Evolutionary conservation across 2,113 vertebrate species (phyloP).

Genomic region (Pangasianodon gigas): DNA sequence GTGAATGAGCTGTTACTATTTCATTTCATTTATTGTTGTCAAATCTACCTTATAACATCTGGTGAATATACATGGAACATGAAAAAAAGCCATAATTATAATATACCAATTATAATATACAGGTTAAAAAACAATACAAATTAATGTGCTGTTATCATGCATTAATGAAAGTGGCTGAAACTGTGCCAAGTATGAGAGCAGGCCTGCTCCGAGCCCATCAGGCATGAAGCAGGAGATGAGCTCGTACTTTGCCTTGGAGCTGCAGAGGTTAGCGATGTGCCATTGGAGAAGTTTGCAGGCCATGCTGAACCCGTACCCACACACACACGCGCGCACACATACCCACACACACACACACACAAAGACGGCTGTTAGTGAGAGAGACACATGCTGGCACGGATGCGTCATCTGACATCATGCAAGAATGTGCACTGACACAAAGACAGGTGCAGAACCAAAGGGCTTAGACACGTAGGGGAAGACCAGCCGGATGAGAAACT

Average conservation of each 20-base stretch:
- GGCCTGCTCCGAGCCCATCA: not conserved
- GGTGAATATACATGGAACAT: not conserved
- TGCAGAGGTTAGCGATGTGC: constrained; percentile 32
- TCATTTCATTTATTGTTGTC: too few species aligned
- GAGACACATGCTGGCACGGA: constrained; percentile 46
- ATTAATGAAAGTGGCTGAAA: not conserved
- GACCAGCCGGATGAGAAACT: constrained; percentile 20
- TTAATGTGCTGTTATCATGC: not conserved
- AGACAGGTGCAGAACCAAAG: constrained; percentile 47
- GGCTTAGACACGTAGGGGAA: constrained; percentile 41
- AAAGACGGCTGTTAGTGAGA: constrained; percentile 47
- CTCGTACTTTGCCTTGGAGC: not conserved
- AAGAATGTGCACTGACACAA: constrained; percentile 33
- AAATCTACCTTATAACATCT: too few species aligned
- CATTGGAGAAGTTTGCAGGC: constrained; percentile 25
- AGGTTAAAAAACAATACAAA: too few species aligned
- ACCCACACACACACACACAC: constrained; percentile 33
- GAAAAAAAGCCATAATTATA: not conserved
- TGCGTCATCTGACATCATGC: constrained; percentile 47
- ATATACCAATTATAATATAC: not conserved
- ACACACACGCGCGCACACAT: constrained; percentile 23
- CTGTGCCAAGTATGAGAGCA: not conserved
- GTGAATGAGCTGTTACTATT: not conserved
- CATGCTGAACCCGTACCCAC: constrained; percentile 43
- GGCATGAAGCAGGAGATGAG: not conserved